Evolutionary conservation across 1,140 invertebrate species (phyloP), one percentile per base, ranked within the genome.

Genomic region (Venustaconcha ellipsiformis): DNA sequence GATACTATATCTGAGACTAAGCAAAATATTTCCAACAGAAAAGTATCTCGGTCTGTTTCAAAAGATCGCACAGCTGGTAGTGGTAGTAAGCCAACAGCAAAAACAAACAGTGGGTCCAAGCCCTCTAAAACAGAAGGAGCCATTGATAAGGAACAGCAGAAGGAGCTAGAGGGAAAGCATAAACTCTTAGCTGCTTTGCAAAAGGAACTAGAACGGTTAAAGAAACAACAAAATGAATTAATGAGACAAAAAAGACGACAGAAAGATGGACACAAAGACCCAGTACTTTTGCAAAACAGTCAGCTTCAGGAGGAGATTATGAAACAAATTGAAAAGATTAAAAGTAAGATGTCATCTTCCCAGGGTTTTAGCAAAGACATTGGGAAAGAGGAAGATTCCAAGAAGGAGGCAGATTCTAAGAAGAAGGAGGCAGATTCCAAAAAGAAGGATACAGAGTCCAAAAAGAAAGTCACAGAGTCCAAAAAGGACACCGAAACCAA

Each of bases 221-320:
- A 80, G 37, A 83, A 85, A 72, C 87, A 88, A 67, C 85, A 88
- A 67, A 86, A 87, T 75, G 87, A 88, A 72, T 58, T 88, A 66
- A 88, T 88, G 83, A 72, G 87, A 55, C 88, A 86, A 71, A 85
- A 86, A 70, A 81, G 84, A 62, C 82, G 82, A 26, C 78, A 83
- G 57, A 87, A 82, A 77, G 86, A 87, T 70, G 86, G 84, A 1
- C 84, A 88, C 69, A 84, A 85, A 67, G 88, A 89, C 78, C 87
- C 88, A 14, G 76, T 89, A 4, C 76, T 89, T 8, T 48, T 81
- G 26, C 85, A 88, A 62, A 89, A 89, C 68, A 86, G 72, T 63
- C 83, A 85, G 70, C 78, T 89, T 20, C 85, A 88, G 63, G 86
- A 88, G n/a, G 88, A 89, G 66, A 87, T 89, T 26, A 72, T 67